Conservation (phyloP, 2,113 vertebrate species). For the Cyrtonyx montezumae region DNA sequence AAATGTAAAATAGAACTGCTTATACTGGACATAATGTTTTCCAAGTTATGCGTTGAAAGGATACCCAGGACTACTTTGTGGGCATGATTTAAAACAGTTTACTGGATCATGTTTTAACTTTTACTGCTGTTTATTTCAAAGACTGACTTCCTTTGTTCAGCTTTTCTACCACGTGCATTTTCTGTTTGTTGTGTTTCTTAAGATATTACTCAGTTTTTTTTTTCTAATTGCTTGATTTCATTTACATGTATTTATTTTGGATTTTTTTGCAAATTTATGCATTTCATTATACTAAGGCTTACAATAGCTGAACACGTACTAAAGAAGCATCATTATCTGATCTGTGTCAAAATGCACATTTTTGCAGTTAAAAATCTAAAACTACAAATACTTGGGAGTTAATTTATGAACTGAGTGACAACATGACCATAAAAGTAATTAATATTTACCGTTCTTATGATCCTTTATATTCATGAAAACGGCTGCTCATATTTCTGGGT, state of each 20-base stretch:
- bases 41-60: background rate
- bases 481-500: background rate
- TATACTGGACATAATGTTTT: background rate
- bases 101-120: background rate
- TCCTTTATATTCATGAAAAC: background rate
- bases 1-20: background rate
- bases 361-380: background rate
- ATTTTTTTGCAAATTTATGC: background rate
- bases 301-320: background rate
- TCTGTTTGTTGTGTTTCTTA: background rate
- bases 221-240: background rate
- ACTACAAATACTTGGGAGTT: background rate
- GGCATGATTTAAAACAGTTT: background rate
- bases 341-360: background rate
- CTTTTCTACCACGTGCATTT: background rate
- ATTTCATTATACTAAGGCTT: background rate
- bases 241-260: background rate
- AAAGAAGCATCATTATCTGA: background rate
- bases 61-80: background rate
- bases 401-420: background rate
- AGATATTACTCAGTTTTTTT: background rate
- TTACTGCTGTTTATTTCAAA: accelerated
- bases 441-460: background rate
- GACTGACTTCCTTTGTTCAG: accelerated
- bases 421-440: background rate